These are phyloP conservation scores for Philereme transversata DNA, from an alignment of 2,888 invertebrate genomes.

Conservation along the genomic window DNA sequence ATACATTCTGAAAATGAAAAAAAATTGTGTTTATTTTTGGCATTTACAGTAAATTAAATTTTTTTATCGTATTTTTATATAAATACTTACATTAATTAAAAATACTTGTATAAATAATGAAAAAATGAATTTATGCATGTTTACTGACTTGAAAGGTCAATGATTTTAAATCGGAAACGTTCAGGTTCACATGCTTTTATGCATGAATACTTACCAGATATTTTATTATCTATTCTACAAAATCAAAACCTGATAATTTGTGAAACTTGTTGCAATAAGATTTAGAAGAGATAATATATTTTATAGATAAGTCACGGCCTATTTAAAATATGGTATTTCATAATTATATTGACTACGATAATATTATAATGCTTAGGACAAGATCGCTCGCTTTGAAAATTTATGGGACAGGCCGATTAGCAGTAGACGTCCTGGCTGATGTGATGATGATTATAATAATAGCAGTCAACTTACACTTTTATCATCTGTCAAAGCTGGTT, in stretches of 20 bases:
- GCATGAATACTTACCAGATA: conserved; percentile 12
- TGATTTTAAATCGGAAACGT: neutral
- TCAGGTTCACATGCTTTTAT: conserved; percentile 20
- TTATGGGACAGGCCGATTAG: too few relatives aligned
- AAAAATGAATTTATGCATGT: conserved; percentile 20
- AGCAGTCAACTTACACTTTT: too few relatives aligned
- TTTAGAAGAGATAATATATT: conserved; percentile 3
- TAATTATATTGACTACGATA: too few relatives aligned
- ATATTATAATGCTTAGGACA: too few relatives aligned
- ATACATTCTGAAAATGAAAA: conserved; percentile 25
- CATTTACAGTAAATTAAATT: too few relatives aligned
- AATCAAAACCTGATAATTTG: neutral
- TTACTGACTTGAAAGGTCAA: conserved; percentile 1
- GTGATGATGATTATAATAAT: too few relatives aligned
- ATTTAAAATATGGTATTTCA: neutral
- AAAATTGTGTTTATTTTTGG: neutral
- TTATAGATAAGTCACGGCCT: conserved; percentile 19
- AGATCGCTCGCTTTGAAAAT: too few relatives aligned
- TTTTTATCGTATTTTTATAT: neutral
- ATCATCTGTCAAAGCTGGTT: too few relatives aligned
- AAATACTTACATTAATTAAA: conserved; percentile 32
- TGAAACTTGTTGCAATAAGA: conserved; percentile 18
- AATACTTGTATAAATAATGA: conserved; percentile 19
- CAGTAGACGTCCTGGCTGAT: too few relatives aligned
- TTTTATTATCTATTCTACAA: neutral